Percentiles rank a stretch among this genome's conserved stretches.
These are phyloP conservation scores for Trichopoda pennipes DNA, from an alignment of 2,888 invertebrate species.

Conservation along the genomic window DNA sequence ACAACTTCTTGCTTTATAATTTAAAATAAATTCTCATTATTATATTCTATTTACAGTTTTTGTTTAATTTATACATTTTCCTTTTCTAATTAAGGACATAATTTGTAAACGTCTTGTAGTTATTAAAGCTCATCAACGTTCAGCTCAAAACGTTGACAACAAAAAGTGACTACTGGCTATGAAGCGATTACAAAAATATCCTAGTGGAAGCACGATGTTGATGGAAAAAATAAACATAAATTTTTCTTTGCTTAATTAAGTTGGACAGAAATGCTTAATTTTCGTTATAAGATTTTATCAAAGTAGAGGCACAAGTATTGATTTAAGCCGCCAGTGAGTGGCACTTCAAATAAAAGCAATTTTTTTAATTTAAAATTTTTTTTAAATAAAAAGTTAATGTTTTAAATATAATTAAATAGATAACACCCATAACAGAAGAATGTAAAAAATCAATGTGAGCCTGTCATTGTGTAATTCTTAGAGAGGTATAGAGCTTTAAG, in stretches of 20 bases:
- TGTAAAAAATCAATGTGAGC: too few relatives aligned
- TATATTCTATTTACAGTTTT: conserved; percentile 2
- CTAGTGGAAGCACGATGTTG: conserved; percentile 19
- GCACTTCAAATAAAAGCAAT: background rate
- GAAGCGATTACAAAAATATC: conserved; percentile 27
- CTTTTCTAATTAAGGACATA: conserved; percentile 59
- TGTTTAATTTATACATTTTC: conserved; percentile 23
- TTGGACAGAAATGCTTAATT: conserved; percentile 12
- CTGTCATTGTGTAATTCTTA: too few relatives aligned
- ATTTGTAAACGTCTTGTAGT: conserved; percentile 66
- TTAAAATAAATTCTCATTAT: background rate
- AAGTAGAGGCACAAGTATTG: conserved; percentile 12
- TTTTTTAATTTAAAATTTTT: too few relatives aligned
- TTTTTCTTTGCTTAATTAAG: conserved; percentile 6
- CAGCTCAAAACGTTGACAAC: conserved; percentile 6
- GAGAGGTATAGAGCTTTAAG: too few relatives aligned
- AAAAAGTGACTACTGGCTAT: conserved; percentile 11
- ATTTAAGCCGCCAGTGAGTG: conserved; percentile 27
- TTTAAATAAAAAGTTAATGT: too few relatives aligned
- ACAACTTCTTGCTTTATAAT: background rate
- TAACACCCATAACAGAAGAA: too few relatives aligned
- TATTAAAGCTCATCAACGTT: conserved; percentile 59
- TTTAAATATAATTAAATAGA: too few relatives aligned
- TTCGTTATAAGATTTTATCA: conserved; percentile 16
- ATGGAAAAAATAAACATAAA: conserved; percentile 38